Evolutionary conservation across 1,140 invertebrate species (phyloP).

Genomic region (Drosophila nigrodunni): DNA sequence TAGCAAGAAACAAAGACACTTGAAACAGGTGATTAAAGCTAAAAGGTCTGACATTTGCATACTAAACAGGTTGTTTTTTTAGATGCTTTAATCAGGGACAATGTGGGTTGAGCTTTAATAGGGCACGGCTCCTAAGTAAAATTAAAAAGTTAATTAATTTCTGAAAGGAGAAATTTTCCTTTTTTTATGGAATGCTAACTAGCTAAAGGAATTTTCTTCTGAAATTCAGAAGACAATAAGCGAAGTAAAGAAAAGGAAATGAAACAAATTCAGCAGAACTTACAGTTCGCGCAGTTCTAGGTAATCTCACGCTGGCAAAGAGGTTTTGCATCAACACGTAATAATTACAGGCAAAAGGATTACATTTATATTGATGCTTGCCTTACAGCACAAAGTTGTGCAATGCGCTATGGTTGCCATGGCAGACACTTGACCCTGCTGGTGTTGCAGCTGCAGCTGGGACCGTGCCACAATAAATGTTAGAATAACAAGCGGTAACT

Average conservation of each 20-base stretch:
- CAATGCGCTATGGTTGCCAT: conserved; percentile 29
- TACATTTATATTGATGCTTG: neutral
- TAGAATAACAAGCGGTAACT: conserved; percentile 1
- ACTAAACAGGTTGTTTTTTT: neutral
- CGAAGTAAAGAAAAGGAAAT: neutral
- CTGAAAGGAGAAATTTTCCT: too few species aligned
- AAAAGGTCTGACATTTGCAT: neutral
- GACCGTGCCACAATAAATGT: conserved; percentile 25
- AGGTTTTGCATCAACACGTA: neutral
- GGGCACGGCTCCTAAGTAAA: too few species aligned
- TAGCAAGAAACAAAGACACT: neutral
- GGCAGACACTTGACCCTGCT: neutral
- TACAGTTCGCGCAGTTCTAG: neutral
- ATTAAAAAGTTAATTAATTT: too few species aligned
- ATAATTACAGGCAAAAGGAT: neutral
- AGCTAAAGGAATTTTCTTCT: too few species aligned
- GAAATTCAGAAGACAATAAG: neutral
- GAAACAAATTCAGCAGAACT: neutral
- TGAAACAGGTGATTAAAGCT: conserved; percentile 4
- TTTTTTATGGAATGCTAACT: too few species aligned
- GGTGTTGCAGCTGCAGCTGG: conserved; percentile 11
- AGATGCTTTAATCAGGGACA: neutral
- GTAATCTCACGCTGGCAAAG: neutral
- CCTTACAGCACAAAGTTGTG: conserved; percentile 7
- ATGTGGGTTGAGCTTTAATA: too few species aligned